Evolutionary conservation across 2,888 invertebrate species (phyloP), one percentile per base, ranked within the genome.

Genomic region (Camptogramma bilineatum): DNA sequence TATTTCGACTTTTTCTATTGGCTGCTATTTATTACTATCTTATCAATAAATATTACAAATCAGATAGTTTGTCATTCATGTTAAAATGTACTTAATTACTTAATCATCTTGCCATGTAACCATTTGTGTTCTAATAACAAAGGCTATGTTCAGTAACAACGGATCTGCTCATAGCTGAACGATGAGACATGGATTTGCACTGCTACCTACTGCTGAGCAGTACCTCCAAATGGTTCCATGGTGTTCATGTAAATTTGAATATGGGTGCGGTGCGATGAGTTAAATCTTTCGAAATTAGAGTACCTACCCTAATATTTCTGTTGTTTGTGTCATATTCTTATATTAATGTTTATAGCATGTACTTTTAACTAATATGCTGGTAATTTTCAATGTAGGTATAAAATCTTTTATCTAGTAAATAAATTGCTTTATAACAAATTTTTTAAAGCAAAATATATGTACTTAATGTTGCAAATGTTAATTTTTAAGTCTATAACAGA

Each of bases 181-280:
- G 21, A 50, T n/a, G 47, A 39, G 34, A 39, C 48, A 9, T 56
- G 67, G 68, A 63, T 60, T 7, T 50, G 34, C 39, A 53, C 48
- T 51, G 42, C 52, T 60, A 68, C 34, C 52, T 60, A 68, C 34
- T 39, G 3, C 34, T 13, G 13, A n/a, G 31, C n/a, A 31, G 61
- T 66, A 71, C 75, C 52, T 78, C 65, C 73, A 77, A 78, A 82
- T 82, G 80, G 80, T 83, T 77, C 68, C 78, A 76, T 78, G 74
- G 78, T 72, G 66, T 77, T 65, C 54, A 60, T 52, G 55, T 57
- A 59, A 60, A 66, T 51, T 56, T 56, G 52, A 66, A 59, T 64
- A 68, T 83, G 86, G 85, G 86, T 88, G 85, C 84, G 85, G 87
- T 90, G 88, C 87, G 88, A 85, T 82, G 75, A 73, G 44, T 13